Conservation (phyloP, 2,888 invertebrate genomes). For the Dicroscelio sp. region DNA sequence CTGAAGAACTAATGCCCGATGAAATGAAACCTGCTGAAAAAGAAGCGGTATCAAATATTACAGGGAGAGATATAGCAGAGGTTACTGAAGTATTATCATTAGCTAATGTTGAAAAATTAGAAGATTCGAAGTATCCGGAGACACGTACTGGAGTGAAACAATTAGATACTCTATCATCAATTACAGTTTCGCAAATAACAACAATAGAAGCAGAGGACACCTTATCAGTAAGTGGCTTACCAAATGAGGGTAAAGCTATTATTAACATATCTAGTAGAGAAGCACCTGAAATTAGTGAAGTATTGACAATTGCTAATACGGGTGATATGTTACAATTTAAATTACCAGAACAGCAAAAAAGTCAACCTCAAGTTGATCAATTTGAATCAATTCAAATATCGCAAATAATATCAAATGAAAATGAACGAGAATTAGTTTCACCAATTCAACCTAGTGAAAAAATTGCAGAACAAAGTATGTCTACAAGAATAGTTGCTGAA, state of each 20-base stretch:
- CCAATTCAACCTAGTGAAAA: no score
- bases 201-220: constrained; percentile 38
- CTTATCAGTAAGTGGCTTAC: constrained; percentile 21
- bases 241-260: background rate
- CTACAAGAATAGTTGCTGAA: no score
- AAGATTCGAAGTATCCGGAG: constrained; percentile 47
- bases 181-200: constrained; percentile 84
- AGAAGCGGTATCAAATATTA: constrained; percentile 87
- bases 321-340: background rate
- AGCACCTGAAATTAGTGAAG: constrained; percentile 85
- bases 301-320: constrained; percentile 67
- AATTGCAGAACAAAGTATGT: no score
- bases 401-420: no score
- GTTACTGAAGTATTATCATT: constrained; percentile 85
- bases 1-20: constrained; percentile 82
- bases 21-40: constrained; percentile 87
- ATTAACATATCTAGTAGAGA: background rate
- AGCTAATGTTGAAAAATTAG: constrained; percentile 67
- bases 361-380: no score
- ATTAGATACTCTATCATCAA: constrained; percentile 85
- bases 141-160: constrained; percentile 84
- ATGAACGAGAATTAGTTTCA: no score
- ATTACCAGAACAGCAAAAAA: constrained; percentile 7
- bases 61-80: constrained; percentile 88
- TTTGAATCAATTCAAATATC: no score